Conservation (phyloP, 2,888 invertebrate species). For the Fissipunctia ypsillon region DNA sequence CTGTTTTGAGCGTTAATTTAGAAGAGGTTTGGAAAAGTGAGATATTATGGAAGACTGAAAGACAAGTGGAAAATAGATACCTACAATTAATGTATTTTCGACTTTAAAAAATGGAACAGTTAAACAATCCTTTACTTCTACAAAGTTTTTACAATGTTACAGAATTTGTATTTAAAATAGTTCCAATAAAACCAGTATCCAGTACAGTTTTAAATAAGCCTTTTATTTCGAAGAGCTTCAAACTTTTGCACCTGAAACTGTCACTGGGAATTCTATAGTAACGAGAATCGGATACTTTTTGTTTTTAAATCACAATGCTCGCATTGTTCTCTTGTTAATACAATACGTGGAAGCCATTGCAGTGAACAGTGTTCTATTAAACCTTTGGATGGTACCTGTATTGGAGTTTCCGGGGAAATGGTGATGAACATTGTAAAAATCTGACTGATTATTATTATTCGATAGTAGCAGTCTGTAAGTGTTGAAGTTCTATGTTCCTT, state of each 20-base stretch:
- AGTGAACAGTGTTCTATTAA: constrained; percentile 14
- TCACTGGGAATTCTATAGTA: neutral
- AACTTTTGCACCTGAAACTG: constrained; percentile 1
- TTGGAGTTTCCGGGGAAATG: neutral
- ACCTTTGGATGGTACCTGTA: neutral
- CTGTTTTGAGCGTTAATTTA: too few relatives aligned
- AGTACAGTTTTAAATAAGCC: neutral
- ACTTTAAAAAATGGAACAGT: neutral
- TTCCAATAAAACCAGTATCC: neutral
- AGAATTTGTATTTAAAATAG: neutral
- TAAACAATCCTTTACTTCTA: neutral
- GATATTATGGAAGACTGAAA: too few relatives aligned
- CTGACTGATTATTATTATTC: neutral
- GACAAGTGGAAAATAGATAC: neutral
- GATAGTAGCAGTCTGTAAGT: neutral
- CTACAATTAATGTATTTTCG: neutral
- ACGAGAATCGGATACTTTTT: constrained; percentile 13
- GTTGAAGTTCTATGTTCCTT: neutral
- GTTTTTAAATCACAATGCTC: constrained; percentile 20
- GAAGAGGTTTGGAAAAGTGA: too few relatives aligned
- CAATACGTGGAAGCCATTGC: neutral
- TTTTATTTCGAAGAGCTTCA: constrained; percentile 3
- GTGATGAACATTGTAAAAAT: neutral
- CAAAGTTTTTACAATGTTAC: neutral
- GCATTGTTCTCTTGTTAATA: constrained; percentile 17